Evolutionary conservation across 2,888 invertebrate genomes (phyloP).

Genomic region (Callinectes sapidus): DNA sequence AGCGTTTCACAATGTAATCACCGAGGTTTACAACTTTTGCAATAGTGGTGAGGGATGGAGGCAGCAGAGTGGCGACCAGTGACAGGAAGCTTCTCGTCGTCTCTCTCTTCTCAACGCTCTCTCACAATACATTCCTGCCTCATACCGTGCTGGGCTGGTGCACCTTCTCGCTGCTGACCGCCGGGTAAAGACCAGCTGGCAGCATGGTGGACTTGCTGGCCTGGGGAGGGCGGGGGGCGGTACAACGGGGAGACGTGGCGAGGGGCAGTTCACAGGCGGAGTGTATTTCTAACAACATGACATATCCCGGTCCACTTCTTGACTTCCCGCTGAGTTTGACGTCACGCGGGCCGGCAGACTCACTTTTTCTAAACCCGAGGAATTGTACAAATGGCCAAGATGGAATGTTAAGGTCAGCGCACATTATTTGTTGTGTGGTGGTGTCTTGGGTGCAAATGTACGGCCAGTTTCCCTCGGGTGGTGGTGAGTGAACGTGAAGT

Average conservation of each 20-base stretch:
- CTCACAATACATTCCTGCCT: conserved; percentile 1
- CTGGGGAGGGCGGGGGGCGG: no score
- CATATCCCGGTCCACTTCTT: conserved; percentile 11
- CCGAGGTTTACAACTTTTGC: background rate
- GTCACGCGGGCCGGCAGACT: conserved; percentile 1
- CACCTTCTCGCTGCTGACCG: background rate
- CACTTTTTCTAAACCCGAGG: background rate
- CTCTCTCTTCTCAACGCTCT: background rate
- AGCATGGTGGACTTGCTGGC: background rate
- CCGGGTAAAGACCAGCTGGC: background rate
- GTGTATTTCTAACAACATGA: conserved; percentile 16
- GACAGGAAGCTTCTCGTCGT: background rate
- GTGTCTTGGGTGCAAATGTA: background rate
- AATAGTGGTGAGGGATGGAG: background rate
- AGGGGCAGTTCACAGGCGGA: background rate
- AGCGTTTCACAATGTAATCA: no score
- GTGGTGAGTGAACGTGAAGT: no score
- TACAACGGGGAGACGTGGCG: background rate
- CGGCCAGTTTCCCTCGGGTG: background rate
- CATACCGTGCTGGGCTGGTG: background rate
- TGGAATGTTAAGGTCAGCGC: background rate
- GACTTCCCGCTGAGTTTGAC: background rate
- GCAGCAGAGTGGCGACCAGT: background rate
- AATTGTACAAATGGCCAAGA: background rate
- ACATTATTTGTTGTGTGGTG: background rate